A percentile compares a stretch with the other conserved stretches of the same genome.
Evolutionary conservation across 2,888 invertebrate species (phyloP).

Genomic region (Amorpha juglandis): DNA sequence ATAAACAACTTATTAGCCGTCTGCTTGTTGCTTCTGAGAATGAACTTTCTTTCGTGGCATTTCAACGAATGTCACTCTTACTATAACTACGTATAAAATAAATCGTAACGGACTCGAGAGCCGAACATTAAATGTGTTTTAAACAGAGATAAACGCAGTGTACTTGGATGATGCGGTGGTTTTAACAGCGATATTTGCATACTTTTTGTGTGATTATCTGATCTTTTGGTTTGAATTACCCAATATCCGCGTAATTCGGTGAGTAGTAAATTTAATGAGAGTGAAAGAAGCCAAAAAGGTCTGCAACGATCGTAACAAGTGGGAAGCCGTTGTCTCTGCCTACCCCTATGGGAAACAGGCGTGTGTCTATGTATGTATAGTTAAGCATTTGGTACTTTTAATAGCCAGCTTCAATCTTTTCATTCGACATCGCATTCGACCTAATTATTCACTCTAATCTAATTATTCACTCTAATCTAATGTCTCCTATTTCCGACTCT

Average conservation of each 20-base stretch:
- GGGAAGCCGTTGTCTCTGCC: too few relatives aligned
- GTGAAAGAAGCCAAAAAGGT: too few relatives aligned
- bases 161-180: background rate
- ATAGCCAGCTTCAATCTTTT: background rate
- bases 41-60: constrained; percentile 42
- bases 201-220: background rate
- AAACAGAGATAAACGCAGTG: background rate
- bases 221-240: background rate
- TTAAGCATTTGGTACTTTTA: too few relatives aligned
- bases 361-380: too few relatives aligned
- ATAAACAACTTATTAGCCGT: constrained; percentile 22
- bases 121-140: constrained; percentile 7
- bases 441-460: background rate
- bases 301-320: too few relatives aligned
- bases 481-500: background rate
- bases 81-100: constrained; percentile 17
- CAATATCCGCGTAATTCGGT: too few relatives aligned
- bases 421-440: background rate
- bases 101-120: constrained; percentile 6
- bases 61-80: constrained; percentile 27
- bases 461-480: background rate
- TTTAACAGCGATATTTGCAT: background rate
- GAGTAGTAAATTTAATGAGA: too few relatives aligned
- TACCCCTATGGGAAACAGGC: too few relatives aligned
- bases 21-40: constrained; percentile 40